Conservation (phyloP, 2,113 vertebrate species). For the Nipponia nippon region DNA sequence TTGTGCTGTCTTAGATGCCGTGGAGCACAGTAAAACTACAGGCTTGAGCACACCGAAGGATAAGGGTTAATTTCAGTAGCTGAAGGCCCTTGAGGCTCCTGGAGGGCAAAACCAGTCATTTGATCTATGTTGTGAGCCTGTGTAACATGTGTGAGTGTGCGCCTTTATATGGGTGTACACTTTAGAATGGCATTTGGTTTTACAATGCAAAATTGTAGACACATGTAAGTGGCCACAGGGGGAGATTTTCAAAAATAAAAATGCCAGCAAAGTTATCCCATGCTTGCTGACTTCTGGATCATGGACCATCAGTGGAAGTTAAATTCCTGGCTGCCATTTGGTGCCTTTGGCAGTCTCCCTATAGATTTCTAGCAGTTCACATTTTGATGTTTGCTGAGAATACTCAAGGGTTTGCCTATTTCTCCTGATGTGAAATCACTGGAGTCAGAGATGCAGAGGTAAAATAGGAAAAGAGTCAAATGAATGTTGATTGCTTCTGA, state of each 20-base stretch:
- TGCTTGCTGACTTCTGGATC: conserved; percentile 2
- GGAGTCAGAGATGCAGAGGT: conserved; percentile 28
- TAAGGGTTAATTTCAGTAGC: not conserved
- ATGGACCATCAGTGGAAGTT: not conserved
- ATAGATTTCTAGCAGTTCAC: not conserved
- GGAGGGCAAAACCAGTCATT: not conserved
- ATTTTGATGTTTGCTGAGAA: not conserved
- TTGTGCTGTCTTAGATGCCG: not conserved
- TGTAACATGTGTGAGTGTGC: not conserved
- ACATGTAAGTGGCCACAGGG: not conserved
- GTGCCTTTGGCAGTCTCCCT: conserved; percentile 1
- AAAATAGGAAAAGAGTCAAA: conserved; percentile 29
- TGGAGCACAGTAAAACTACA: not conserved
- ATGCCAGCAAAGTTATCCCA: not conserved
- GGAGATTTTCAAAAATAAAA: conserved; percentile 22
- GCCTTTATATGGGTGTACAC: not conserved
- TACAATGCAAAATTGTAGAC: not conserved
- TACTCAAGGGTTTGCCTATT: conserved; percentile 18
- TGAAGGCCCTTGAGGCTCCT: not conserved
- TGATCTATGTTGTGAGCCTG: not conserved
- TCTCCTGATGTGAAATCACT: conserved; percentile 19
- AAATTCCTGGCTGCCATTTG: not conserved
- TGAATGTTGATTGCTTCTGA: conserved; percentile 34
- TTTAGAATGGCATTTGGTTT: not conserved
- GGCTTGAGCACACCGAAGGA: not conserved